Base-by-base conservation (phyloP, 2,797 vertebrate genomes). In the Dermochelys coriacea region DNA sequence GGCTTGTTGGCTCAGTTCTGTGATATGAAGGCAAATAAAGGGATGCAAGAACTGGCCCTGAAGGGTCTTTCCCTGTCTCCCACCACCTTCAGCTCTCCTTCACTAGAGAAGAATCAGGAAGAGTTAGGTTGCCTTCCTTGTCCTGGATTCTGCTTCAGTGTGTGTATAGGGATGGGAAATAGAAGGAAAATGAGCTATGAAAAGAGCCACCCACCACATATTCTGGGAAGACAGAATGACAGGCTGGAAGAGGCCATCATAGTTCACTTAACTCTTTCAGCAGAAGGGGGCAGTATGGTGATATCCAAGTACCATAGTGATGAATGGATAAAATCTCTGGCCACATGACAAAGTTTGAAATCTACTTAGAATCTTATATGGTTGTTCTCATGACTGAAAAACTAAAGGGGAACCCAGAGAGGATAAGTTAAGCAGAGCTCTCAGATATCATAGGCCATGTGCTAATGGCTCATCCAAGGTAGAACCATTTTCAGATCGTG, bases 361-460 rank as follows among this genome's bases (percentile, higher is more conserved):
- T 29, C 21, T 16, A 2, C 8, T 4, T 25, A 80, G 15, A 0
- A 0, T 4, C 5, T 34, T 23, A 27, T 50, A 1, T 50, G n/a
- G 52, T 45, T 4, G 80, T 90, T 87, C 21, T 68, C 64, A 45
- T 1, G 3, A 10, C 29, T 77, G 80, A 47, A 88, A 85, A 84
- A 84, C 34, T 90, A 87, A 27, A 82, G 84, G 4, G 6, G 4
- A 84, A 4, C 9, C 90, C n/a, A 23, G 9, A 61, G 50, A 74
- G 14, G 31, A 18, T 34, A 90, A 68, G 3, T 64, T 85, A 90
- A 80, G 0, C 15, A 61, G 14, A 34, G 59, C 15, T 61, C 31
- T 34, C 59, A 61, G 16, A 12, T 82, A 23, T 82, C 71, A 11
- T 47, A 75, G 8, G 12, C 18, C 79, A 74, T 2, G 12, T 25